These are phyloP conservation scores for Clepsis dumicolana DNA, from an alignment of 2,888 invertebrate genomes.

Conservation along the genomic window DNA sequence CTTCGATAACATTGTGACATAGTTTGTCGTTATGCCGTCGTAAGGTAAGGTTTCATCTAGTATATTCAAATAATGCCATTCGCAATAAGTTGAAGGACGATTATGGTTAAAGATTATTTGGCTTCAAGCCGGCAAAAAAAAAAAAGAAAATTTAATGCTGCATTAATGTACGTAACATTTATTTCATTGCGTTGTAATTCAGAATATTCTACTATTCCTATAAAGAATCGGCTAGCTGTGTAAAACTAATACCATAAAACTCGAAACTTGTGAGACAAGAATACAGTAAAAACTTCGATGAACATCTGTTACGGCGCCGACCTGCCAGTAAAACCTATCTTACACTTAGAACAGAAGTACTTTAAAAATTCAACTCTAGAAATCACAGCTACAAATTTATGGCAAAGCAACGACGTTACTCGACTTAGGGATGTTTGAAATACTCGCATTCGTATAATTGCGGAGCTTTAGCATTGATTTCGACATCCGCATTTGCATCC, in stretches of 20 bases:
- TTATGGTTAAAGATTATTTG: no score
- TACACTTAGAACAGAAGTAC: conserved; percentile 28
- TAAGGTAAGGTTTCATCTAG: neutral
- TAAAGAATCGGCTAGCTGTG: neutral
- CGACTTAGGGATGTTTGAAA: no score
- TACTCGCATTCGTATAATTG: no score
- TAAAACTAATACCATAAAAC: neutral
- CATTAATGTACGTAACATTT: no score
- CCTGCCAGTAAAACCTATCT: conserved; percentile 26
- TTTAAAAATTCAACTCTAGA: conserved; percentile 34
- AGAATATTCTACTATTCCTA: neutral
- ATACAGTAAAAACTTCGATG: neutral
- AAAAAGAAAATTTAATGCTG: no score
- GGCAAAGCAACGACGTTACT: conserved; percentile 22
- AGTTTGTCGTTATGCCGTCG: conserved; percentile 8
- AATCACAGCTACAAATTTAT: conserved; percentile 29
- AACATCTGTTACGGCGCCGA: conserved; percentile 24
- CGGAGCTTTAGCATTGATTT: no score
- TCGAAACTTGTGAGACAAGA: neutral
- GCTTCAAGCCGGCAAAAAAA: no score
- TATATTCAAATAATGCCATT: neutral
- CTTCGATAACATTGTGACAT: conserved; percentile 19
- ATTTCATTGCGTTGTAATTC: no score
- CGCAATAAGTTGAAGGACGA: no score
- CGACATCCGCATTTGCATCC: no score